Evolutionary conservation across 2,113 vertebrate genomes (phyloP), one percentile per base, ranked within the genome.

Genomic region (Carollia perspicillata): DNA sequence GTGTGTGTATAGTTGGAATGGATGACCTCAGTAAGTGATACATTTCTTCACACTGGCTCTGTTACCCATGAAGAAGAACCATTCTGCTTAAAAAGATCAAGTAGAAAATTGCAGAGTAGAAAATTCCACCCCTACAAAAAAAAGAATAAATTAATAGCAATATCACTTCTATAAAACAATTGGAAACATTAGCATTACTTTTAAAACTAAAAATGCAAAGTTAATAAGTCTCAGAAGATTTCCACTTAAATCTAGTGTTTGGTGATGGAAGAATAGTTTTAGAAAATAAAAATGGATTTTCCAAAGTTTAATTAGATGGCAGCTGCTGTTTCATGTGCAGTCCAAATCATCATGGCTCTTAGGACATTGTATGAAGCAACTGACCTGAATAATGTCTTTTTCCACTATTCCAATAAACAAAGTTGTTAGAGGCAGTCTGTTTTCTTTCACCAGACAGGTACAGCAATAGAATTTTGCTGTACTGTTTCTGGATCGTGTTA

Each of bases 251-350:
- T 60, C 10, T 79, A 78, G 40, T 37, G 8, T 51, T 72, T 90
- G 65, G 23, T 37, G 66, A 71, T 60, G 1, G 77, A 66, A 84
- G 14, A 60, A 60, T 60, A 95, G n/a, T 90, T 65, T 86, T 51
- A 44, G 20, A 68, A 22, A 40, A 89, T 87, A 91, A 71, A 87
- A 93, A 84, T 60, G 65, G 51, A 87, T 95, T 95, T 96, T 93
- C 23, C 77, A 71, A 97, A 94, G 74, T 91, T 97, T 94, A 96
- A 96, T 93, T 93, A 90, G 79, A 95, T 60, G 58, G 20, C 71
- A 84, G 51, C 17, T 89, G 84, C 69, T 75, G 14, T 26, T 71
- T 44, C 26, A 1, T 95, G 65, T 53, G 58, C 69, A 26, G 30
- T 65, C 26, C 42, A 84, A 84, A 60, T 42, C 84, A 87, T 71